Base-by-base conservation (phyloP, 2,888 invertebrate genomes). In the Heteropelma amictum region DNA sequence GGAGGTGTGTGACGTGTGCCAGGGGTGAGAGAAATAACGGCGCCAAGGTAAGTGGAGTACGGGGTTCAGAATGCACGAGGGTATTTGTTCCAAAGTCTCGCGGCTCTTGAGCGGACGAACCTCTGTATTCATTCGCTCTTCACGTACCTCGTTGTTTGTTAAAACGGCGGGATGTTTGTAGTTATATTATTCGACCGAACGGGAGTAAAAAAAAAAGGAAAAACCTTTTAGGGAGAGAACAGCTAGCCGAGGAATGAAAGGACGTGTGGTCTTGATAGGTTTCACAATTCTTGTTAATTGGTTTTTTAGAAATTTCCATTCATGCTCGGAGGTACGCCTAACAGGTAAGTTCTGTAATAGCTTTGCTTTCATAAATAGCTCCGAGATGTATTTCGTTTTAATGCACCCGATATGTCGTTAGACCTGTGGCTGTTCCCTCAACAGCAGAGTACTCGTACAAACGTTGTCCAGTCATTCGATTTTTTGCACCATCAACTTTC, bases 221-320 rank as follows among this genome's bases (percentile, higher is more conserved):
- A 4, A 33, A 12, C 33, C 42, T 21, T 17, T 3, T 42, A 54
- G 54, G 6, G 35, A 23, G 58, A 30, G 23, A 28, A 35, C 61
- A 49, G 28, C 23, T 26, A 35, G 54, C 19, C 3, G 45, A 67
- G 54, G 38, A 67, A 56, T 74, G 47, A 64, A 49, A 77, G 78
- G 70, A 74, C 72, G 75, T 79, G 77, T 80, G 77, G 77, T 76
- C 77, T 81, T 80, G 81, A 81, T 80, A 80, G 80, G 78, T 76
- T 38, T 47, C 12, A 60, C 68, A 65, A 71, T 72, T 77, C 79
- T 80, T 77, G 79, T 80, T 83, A 83, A 83, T 82, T 79, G 81
- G 76, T 80, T 82, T 83, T 81, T 79, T 35, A 80, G 81, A 80
- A 82, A 81, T 78, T 77, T 76, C 77, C 73, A 77, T 47, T 60